Base-by-base conservation (phyloP, 1,140 invertebrate genomes). In the Manduca sexta region DNA sequence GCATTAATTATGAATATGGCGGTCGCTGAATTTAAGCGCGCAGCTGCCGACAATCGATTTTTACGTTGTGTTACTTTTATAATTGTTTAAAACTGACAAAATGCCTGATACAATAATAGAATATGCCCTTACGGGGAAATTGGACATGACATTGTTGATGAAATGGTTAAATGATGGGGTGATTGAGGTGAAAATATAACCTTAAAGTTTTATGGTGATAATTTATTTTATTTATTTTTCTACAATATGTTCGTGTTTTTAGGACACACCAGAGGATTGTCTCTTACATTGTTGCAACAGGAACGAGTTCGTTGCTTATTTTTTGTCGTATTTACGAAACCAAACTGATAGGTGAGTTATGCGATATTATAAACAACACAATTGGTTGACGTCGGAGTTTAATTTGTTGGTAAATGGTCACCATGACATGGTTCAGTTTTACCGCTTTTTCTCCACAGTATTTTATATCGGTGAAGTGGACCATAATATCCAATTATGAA, bases 81-180 rank as follows among this genome's bases (percentile, higher is more conserved):
- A 50, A 44, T 61, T 59, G 39, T 41, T 38, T 12, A 6, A 37
- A 47, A 45, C 30, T 41, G 31, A 31, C 11, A 77, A 77, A 75
- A 84, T 80, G 76, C 58, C 73, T 45, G 77, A 73, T 50, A 70
- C 69, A 55, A 73, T 84, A 49, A 75, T 84, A 49, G 73, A 80
- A 69, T 75, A 65, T 74, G 70, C 71, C 35, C 56, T 84, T 43
- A 70, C 50, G 7, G 78, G 71, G 46, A 75, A 80, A 63, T 58
- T 84, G 48, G 69, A 74, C 18, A 50, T 54, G 30, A 58, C 55
- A 18, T 52, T 79, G 21, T 45, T 84, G 34, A 55, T 73, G 34
- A 77, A 71, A 55, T 82, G 80, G 78, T 43, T 84, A 46, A 78
- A 77, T 31, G 60, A 75, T 35, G 71, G 80, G 41, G 61, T 65